A percentile compares a stretch with the other conserved stretches of the same genome.
Evolutionary conservation across 1,140 invertebrate species (phyloP).

Genomic region (Aphidius ervi): DNA sequence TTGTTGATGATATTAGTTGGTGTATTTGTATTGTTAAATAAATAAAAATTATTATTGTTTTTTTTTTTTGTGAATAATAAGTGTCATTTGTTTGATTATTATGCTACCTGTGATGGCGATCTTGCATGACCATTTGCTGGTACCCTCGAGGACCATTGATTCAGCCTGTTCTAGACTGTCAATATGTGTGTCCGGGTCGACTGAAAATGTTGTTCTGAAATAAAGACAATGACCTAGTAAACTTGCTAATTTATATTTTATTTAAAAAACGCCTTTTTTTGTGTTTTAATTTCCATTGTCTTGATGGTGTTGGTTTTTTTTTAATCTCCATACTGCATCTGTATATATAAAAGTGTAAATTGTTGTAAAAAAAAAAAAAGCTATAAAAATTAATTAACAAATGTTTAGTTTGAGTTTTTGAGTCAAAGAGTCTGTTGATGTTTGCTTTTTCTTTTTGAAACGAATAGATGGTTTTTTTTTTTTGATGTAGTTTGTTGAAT

Average conservation of each 20-base stretch:
- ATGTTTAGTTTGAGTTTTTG: too few relatives aligned
- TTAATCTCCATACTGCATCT: too few relatives aligned
- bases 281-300: too few relatives aligned
- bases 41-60: not conserved
- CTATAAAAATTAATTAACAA: too few relatives aligned
- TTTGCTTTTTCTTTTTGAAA: not conserved
- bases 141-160: constrained; percentile 96
- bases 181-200: constrained; percentile 98
- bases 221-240: constrained; percentile 47
- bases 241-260: constrained; percentile 16
- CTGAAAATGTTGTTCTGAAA: constrained; percentile 89
- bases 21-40: constrained; percentile 4
- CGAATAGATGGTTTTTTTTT: not conserved
- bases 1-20: not conserved
- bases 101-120: constrained; percentile 93
- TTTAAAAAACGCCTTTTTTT: too few relatives aligned
- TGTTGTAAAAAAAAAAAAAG: too few relatives aligned
- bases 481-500: too few relatives aligned
- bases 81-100: constrained; percentile 26
- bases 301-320: too few relatives aligned
- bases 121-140: constrained; percentile 99
- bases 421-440: constrained; percentile 1
- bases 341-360: too few relatives aligned
- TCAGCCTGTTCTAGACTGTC: constrained; percentile 98
- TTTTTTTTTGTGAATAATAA: too few relatives aligned